These are phyloP conservation scores for Bombus ignitus DNA, from an alignment of 1,140 invertebrate genomes.

Conservation along the genomic window DNA sequence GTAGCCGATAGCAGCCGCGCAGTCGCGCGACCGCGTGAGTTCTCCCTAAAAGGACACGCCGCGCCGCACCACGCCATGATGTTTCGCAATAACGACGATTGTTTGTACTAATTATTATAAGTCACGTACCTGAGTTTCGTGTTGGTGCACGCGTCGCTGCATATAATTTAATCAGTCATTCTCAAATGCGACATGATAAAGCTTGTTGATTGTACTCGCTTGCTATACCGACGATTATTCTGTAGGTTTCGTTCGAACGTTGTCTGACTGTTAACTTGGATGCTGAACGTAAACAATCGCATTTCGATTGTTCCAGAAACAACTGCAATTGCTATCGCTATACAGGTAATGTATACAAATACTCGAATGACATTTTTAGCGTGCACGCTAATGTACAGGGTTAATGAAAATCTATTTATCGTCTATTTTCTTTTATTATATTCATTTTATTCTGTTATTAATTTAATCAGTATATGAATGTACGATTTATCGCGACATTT, in stretches of 20 bases:
- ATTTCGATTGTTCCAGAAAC: background rate
- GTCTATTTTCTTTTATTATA: background rate
- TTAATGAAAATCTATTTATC: background rate
- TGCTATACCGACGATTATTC: constrained; percentile 14
- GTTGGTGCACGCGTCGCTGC: constrained; percentile 34
- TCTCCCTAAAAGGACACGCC: constrained; percentile 44
- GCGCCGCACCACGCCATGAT: constrained; percentile 6
- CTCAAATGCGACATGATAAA: constrained; percentile 61
- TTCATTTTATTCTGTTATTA: background rate
- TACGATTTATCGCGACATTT: background rate
- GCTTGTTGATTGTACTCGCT: constrained; percentile 15
- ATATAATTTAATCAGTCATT: constrained; percentile 69
- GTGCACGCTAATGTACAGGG: too few relatives aligned
- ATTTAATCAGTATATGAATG: background rate
- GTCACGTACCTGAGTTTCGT: constrained; percentile 72
- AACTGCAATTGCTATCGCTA: background rate
- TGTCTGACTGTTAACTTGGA: constrained; percentile 10
- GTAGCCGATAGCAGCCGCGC: constrained; percentile 21
- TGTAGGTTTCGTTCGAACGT: background rate
- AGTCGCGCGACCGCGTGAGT: constrained; percentile 35
- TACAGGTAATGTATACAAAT: background rate
- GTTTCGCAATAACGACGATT: constrained; percentile 63
- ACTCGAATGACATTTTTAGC: background rate
- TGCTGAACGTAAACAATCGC: background rate
- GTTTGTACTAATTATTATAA: constrained; percentile 75